Conservation (phyloP, 1,140 invertebrate genomes). For the Conopomorpha cramerella region DNA sequence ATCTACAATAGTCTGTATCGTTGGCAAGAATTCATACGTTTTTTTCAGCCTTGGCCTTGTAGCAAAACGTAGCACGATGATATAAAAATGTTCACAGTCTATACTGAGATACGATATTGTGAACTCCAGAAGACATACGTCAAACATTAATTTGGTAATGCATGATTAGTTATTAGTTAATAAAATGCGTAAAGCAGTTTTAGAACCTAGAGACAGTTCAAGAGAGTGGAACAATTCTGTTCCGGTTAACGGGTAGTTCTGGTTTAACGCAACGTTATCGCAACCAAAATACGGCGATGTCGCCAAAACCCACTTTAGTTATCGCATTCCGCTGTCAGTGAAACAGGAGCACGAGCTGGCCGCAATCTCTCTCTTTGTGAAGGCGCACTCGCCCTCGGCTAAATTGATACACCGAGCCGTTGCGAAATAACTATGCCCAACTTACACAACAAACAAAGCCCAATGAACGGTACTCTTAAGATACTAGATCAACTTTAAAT, state of each 20-base stretch:
- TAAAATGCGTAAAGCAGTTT: no score
- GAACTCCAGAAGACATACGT: no score
- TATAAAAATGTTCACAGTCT: conserved; percentile 15
- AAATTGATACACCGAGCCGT: conserved; percentile 52
- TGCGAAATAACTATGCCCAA: conserved; percentile 52
- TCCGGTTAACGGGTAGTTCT: conserved; percentile 16
- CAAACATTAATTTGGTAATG: no score
- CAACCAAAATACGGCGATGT: conserved; percentile 20
- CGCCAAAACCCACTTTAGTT: conserved; percentile 32
- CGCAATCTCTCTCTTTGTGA: conserved; percentile 29
- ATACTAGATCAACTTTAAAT: no score
- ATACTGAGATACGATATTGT: no score
- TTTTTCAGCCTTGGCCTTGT: conserved; percentile 27
- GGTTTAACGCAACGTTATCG: conserved; percentile 18
- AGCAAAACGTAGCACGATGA: conserved; percentile 13
- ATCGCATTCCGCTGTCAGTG: conserved; percentile 36
- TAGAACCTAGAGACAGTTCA: no score
- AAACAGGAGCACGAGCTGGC: conserved; percentile 31
- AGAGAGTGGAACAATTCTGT: no score
- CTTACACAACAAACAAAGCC: no score
- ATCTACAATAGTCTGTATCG: no score
- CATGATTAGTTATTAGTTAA: no score
- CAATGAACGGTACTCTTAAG: no score
- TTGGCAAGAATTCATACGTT: conserved; percentile 9
- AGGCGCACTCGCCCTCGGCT: conserved; percentile 32